Base-by-base conservation (phyloP, 1,140 invertebrate genomes). In the Brachionus paranguensis region DNA sequence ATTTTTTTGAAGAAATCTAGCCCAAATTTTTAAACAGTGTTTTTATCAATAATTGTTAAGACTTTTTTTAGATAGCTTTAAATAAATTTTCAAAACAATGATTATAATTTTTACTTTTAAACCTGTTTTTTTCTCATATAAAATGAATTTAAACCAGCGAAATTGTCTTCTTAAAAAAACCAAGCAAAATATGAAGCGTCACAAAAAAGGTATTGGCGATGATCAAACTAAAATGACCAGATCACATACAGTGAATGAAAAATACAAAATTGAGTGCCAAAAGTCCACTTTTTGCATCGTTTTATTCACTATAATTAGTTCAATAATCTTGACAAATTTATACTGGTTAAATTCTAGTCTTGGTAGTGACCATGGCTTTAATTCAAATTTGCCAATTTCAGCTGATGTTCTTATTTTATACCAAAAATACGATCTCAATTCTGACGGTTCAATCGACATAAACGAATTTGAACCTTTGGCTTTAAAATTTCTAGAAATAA, bases 341-440 rank as follows among this genome's bases (percentile, higher is more conserved):
- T 74, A n/a, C 24, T 47, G 47, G 33, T 45, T 33, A 4, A 43
- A 11, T 47, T 74, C 41, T 17, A 41, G 33, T 12, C 10, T 43
- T 10, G 37, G 17, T 8, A 1, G 17, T 41, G 17, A 20, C 17
- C n/a, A 20, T 4, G 41, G 41, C 37, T 74, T 43, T 74, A 17
- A 74, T 45, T 11, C 70, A n/a, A 41, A 10, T 11, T 43, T 43
- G 33, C 41, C 33, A 24, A 50, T 76, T 12, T 76, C 72, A 24
- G 12, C 11, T 11, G 72, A 76, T 50, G 43, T 76, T 76, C 43
- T 47, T 2, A 8, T 76, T 50, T 50, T 76, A 17, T 76, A 81
- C 24, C 24, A 81, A 47, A 81, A 81, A 47, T 81, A 81, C n/a
- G 78, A 81, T 81, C 33, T 60, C 0, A 68, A 81, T 81, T 60